Evolutionary conservation across 2,113 vertebrate genomes (phyloP).

Genomic region (Vulpes ferrilata): DNA sequence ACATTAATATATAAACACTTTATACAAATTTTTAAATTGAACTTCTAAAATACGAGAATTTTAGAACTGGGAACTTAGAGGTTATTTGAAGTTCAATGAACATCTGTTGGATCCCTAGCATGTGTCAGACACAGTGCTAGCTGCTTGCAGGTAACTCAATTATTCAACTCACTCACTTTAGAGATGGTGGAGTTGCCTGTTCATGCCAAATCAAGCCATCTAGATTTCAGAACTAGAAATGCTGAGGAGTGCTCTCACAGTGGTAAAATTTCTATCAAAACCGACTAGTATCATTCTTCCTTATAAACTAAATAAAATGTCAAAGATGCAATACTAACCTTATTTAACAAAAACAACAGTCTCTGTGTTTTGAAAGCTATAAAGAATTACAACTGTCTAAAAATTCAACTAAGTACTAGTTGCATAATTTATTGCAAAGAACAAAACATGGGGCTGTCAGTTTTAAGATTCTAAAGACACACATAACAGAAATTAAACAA

Average conservation of each 20-base stretch:
- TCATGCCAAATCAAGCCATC: slow-evolving; percentile 44
- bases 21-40: slow-evolving; percentile 50
- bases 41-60: slow-evolving; percentile 46
- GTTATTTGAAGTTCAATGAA: neutral
- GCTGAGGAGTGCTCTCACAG: slow-evolving; percentile 17
- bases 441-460: slow-evolving; percentile 26
- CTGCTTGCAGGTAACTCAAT: neutral
- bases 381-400: slow-evolving; percentile 61
- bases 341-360: slow-evolving; percentile 64
- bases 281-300: neutral
- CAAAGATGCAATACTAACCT: slow-evolving; percentile 50
- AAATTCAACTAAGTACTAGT: slow-evolving; percentile 55
- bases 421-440: slow-evolving; percentile 63
- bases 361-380: slow-evolving; percentile 60
- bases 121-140: neutral
- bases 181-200: neutral
- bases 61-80: slow-evolving; percentile 30
- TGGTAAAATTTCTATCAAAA: slow-evolving; percentile 63
- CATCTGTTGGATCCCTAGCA: neutral
- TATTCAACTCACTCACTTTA: neutral
- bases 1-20: slow-evolving; percentile 57
- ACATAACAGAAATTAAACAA: slow-evolving; percentile 46
- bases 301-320: slow-evolving; percentile 64
- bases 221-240: slow-evolving; percentile 60
- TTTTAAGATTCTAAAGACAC: slow-evolving; percentile 47